Conservation (phyloP, 2,113 vertebrate genomes). For the Aptenodytes forsteri region DNA sequence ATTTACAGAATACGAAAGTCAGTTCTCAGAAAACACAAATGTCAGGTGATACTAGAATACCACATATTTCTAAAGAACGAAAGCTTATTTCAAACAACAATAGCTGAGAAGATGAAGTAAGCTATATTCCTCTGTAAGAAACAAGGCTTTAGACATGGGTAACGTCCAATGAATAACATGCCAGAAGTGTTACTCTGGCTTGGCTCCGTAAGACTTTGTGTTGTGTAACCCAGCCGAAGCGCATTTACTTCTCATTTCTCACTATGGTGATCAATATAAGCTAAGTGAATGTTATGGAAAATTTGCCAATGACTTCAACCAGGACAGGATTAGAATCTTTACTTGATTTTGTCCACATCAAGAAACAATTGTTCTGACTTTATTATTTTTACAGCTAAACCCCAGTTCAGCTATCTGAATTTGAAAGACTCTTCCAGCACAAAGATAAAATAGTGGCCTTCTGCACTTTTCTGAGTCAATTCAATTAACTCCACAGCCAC, state of each 20-base stretch:
- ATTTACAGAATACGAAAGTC: neutral
- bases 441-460: neutral
- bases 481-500: neutral
- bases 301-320: neutral
- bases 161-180: neutral
- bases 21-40: neutral
- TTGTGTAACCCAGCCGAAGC: neutral
- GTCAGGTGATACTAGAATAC: neutral
- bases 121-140: neutral
- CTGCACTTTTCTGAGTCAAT: neutral
- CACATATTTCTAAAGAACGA: neutral
- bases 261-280: neutral
- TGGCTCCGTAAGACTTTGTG: neutral
- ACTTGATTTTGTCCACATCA: neutral
- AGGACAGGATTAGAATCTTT: neutral
- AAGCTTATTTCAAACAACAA: neutral
- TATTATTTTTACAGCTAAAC: neutral
- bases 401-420: neutral
- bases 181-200: neutral
- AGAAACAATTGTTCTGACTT: neutral
- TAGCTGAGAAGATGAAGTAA: neutral
- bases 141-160: neutral
- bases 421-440: neutral
- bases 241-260: constrained; percentile 12
- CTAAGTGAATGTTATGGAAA: neutral